A percentile compares a stretch with the other conserved stretches of the same genome.
Conservation (phyloP, 2,888 invertebrate species). For the Holacanthella duospinosa region DNA sequence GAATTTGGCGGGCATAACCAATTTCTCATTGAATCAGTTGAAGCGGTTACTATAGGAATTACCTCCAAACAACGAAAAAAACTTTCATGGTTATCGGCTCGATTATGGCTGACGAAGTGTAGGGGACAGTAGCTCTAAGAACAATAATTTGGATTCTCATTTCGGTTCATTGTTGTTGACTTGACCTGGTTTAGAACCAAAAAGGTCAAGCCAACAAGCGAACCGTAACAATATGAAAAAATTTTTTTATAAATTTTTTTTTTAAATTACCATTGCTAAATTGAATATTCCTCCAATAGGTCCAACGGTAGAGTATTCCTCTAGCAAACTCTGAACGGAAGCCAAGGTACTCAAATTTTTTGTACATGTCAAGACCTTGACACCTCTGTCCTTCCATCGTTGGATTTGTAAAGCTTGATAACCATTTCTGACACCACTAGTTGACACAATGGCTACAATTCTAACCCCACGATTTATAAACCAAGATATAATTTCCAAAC, state of each 20-base stretch:
- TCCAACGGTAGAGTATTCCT: not conserved
- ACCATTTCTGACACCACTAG: slow-evolving; percentile 65
- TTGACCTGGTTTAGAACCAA: too few species aligned
- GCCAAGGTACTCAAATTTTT: slow-evolving; percentile 40
- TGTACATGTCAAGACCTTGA: slow-evolving; percentile 51
- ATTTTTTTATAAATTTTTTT: not conserved
- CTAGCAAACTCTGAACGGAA: slow-evolving; percentile 40
- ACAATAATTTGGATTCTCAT: too few species aligned
- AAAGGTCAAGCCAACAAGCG: too few species aligned
- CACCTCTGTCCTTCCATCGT: slow-evolving; percentile 51
- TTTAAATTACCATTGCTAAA: slow-evolving; percentile 43
- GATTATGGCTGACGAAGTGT: too few species aligned
- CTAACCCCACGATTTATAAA: slow-evolving; percentile 68
- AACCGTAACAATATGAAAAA: not conserved
- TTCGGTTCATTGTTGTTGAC: too few species aligned
- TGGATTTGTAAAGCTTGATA: slow-evolving; percentile 64
- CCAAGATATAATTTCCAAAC: slow-evolving; percentile 79
- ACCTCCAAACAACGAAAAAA: too few species aligned
- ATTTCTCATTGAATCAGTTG: too few species aligned
- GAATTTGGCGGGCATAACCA: too few species aligned
- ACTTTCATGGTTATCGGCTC: too few species aligned
- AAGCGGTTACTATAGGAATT: too few species aligned
- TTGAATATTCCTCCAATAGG: slow-evolving; percentile 49
- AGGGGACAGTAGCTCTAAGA: too few species aligned
- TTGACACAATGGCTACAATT: slow-evolving; percentile 67